phyloP scores from a whole-genome alignment of 2,888 invertebrate species.

The Diplazon laetatorius region DNA sequence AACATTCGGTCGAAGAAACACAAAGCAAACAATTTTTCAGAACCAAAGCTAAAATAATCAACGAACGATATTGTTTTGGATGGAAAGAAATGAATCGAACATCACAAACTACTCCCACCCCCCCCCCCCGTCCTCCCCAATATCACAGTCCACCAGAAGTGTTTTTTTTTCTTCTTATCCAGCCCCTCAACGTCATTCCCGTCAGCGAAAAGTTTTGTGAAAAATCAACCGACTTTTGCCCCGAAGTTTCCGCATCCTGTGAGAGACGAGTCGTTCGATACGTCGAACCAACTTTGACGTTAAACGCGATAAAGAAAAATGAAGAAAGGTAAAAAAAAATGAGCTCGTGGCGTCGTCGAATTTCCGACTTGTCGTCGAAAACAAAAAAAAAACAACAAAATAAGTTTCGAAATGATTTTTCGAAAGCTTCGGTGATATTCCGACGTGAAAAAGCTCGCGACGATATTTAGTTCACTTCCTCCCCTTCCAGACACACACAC shows the following conservation, averaged over 20 bases:
- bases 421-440: background rate
- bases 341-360: constrained; percentile 12
- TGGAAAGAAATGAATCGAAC: background rate
- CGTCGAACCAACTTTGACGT: constrained; percentile 2
- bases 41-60: too few relatives aligned
- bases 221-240: background rate
- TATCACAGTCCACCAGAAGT: background rate
- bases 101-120: background rate
- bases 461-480: background rate
- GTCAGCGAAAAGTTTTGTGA: constrained; percentile 17
- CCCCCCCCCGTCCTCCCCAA: background rate
- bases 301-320: constrained; percentile 13
- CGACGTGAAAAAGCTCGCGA: background rate
- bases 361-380: constrained; percentile 3
- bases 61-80: background rate
- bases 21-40: background rate
- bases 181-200: constrained; percentile 3
- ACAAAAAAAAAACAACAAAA: constrained; percentile 5
- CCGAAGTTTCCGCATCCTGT: constrained; percentile 1
- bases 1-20: background rate
- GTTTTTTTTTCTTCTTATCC: too few relatives aligned
- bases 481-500: constrained; percentile 8
- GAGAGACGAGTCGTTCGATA: background rate
- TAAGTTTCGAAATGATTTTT: constrained; percentile 3
- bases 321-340: too few relatives aligned